phyloP scores from a whole-genome alignment of 2,888 invertebrate genomes.

The Mellilla xanthometata region DNA sequence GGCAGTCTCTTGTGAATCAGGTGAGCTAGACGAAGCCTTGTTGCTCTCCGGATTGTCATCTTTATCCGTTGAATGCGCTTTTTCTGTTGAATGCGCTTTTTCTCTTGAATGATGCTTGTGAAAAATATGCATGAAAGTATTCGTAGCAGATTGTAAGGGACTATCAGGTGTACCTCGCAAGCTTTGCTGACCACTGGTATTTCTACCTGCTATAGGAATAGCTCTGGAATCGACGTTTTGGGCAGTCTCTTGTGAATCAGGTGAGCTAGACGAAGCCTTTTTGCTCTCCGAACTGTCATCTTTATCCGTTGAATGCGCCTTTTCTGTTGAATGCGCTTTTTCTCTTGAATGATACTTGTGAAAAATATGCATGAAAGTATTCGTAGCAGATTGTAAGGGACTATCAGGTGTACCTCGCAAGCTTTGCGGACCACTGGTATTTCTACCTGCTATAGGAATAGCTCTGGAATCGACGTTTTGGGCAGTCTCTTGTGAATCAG shows the following conservation, averaged over 20 bases:
- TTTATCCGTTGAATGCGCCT: constrained; percentile 59
- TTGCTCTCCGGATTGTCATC: constrained; percentile 75
- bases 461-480: constrained; percentile 47
- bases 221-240: constrained; percentile 47
- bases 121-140: constrained; percentile 71
- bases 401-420: constrained; percentile 50
- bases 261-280: constrained; percentile 59
- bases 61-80: constrained; percentile 56
- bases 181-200: constrained; percentile 53
- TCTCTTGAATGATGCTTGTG: constrained; percentile 62
- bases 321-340: constrained; percentile 55
- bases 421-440: constrained; percentile 53
- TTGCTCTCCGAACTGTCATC: constrained; percentile 75
- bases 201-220: constrained; percentile 58
- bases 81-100: constrained; percentile 53
- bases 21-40: constrained; percentile 59
- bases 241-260: constrained; percentile 43
- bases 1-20: constrained; percentile 43
- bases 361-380: constrained; percentile 71
- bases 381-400: constrained; percentile 63
- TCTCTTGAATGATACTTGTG: constrained; percentile 62
- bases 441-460: constrained; percentile 58
- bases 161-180: constrained; percentile 50
- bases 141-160: constrained; percentile 63
- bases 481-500: constrained; percentile 43